Evolutionary conservation across 2,888 invertebrate genomes (phyloP), one percentile per base, ranked within the genome.

Genomic region (Myopa testacea): DNA sequence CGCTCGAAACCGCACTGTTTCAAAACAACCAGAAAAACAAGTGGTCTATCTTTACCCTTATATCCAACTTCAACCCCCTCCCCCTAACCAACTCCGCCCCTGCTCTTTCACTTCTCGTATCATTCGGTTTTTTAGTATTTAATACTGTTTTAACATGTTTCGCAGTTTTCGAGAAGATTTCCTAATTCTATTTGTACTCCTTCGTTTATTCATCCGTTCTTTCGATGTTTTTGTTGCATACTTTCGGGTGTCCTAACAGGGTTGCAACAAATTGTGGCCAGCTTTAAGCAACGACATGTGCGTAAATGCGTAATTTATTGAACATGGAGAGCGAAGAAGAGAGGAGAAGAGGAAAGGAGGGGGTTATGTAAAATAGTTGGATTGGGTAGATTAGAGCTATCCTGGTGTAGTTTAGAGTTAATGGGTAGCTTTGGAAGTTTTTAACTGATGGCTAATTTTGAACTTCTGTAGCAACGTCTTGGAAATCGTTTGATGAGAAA

Each of bases 61-160:
- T 2, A 16, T 14, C 3, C 5, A n/a, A n/a, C 4, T 1, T 58
- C n/a, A 1, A 6, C 12, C 5, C 5, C 58, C 62, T 2, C 19
- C 62, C 16, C 34, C 62, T n/a, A 4, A 58, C 19, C 62, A 0
- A 4, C 14, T 62, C 62, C 38, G 79, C 77, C 78, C 81, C 68
- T 50, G 4, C 52, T 62, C 68, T 79, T 74, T 77, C 72, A 38
- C 38, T 14, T 4, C 77, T 60, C 19, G 62, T 60, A 40, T 40
- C 62, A 26, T 62, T 34, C 1, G 34, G 19, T 19, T 10, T 34
- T n/a, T 50, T 63, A 45, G 65, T 65, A 38, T 38, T 76, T 80
- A 80, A 83, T 82, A 81, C 80, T 83, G 81, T 84, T 85, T 85
- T 86, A 87, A 87, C 85, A 86, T 84, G 86, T 86, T 87, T 87